Evolutionary conservation across 2,888 invertebrate genomes (phyloP).

Genomic region (Chironomus riparius): DNA sequence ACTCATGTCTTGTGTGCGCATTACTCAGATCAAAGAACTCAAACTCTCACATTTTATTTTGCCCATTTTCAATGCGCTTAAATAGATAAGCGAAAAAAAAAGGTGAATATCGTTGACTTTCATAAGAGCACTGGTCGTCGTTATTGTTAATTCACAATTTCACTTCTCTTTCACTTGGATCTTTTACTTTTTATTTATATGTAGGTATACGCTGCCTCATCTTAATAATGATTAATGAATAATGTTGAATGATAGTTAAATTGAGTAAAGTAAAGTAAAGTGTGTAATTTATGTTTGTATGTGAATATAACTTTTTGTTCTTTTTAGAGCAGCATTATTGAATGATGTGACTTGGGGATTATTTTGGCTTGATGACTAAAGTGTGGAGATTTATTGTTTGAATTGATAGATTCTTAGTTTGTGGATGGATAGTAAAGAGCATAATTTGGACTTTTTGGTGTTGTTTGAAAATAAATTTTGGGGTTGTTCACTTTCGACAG

Average conservation of each 20-base stretch:
- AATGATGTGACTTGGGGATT: not conserved
- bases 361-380: too few relatives aligned
- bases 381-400: too few relatives aligned
- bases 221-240: constrained; percentile 22
- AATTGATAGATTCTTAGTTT: too few relatives aligned
- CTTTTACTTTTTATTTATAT: too few relatives aligned
- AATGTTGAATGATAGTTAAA: constrained; percentile 8
- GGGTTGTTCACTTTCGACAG: too few relatives aligned
- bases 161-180: not conserved
- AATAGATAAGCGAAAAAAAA: constrained; percentile 1
- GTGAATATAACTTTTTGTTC: not conserved
- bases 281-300: not conserved
- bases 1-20: too few relatives aligned
- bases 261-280: not conserved
- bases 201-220: not conserved
- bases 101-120: not conserved
- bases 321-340: not conserved
- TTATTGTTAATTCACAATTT: not conserved
- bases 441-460: too few relatives aligned
- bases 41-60: not conserved
- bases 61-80: not conserved
- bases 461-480: too few relatives aligned
- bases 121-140: not conserved
- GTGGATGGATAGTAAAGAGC: too few relatives aligned
- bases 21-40: too few relatives aligned